Evolutionary conservation across 2,888 invertebrate genomes (phyloP).

Genomic region (Latrodectus hesperus): DNA sequence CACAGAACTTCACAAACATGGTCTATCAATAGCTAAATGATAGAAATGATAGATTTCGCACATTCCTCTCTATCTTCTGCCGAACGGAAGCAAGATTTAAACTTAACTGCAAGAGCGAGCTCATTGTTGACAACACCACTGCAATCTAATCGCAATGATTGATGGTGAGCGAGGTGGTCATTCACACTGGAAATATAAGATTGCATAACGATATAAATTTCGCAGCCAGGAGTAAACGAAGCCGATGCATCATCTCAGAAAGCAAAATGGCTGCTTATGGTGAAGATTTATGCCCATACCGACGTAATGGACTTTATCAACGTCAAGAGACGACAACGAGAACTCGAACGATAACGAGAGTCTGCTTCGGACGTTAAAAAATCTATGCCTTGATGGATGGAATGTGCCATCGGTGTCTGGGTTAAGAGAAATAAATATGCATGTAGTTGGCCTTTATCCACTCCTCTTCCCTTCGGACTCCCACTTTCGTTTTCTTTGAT

Average conservation of each 20-base stretch:
- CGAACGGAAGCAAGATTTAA: not conserved
- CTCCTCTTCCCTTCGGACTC: conserved; percentile 1
- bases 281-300: conserved; percentile 42
- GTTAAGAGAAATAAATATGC: conserved; percentile 63
- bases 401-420: conserved; percentile 47
- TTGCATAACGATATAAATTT: conserved; percentile 11
- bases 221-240: conserved; percentile 12
- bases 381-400: conserved; percentile 55
- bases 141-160: conserved; percentile 34
- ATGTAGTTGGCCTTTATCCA: conserved; percentile 37
- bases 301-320: conserved; percentile 63
- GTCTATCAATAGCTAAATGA: too few species aligned
- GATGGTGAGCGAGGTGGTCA: conserved; percentile 36
- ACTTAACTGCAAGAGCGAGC: not conserved
- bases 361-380: conserved; percentile 45
- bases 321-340: conserved; percentile 49
- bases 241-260: conserved; percentile 26
- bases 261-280: conserved; percentile 3
- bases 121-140: conserved; percentile 10
- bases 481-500: conserved; percentile 6
- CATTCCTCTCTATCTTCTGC: not conserved
- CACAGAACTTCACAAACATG: too few species aligned
- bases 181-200: conserved; percentile 20
- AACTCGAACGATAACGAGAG: conserved; percentile 54
- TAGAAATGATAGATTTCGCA: not conserved